phyloP scores from a whole-genome alignment of 2,888 invertebrate genomes.

The Nomada fabriciana region DNA sequence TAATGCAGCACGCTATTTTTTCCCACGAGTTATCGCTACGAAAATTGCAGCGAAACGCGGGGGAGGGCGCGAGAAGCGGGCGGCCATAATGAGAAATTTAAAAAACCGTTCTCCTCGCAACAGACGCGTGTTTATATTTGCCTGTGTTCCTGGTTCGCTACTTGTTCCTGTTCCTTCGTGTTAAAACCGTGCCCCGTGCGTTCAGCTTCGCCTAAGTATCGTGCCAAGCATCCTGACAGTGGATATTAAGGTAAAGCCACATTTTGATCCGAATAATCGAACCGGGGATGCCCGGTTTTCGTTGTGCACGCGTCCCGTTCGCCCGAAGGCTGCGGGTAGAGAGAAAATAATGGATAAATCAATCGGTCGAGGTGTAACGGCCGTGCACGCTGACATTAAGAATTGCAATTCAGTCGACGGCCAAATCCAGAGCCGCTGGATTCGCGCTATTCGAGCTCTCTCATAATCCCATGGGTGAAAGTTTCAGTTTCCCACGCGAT shows the following conservation, averaged over 20 bases:
- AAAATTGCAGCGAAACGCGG: too few species aligned
- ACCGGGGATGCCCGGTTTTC: neutral
- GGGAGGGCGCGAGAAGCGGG: too few species aligned
- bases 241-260: too few species aligned
- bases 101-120: too few species aligned
- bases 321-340: neutral
- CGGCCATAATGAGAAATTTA: too few species aligned
- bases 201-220: too few species aligned
- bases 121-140: too few species aligned
- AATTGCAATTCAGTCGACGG: constrained; percentile 48
- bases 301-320: neutral
- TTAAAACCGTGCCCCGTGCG: too few species aligned
- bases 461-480: constrained; percentile 80
- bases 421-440: constrained; percentile 69
- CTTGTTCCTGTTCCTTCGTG: too few species aligned
- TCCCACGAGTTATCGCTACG: neutral
- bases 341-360: constrained; percentile 35
- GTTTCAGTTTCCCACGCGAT: constrained; percentile 81
- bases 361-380: constrained; percentile 13
- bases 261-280: neutral
- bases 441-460: constrained; percentile 68
- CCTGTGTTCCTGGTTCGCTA: too few species aligned
- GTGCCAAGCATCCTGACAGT: too few species aligned
- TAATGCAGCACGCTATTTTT: neutral
- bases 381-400: constrained; percentile 51